Evolutionary conservation across 2,797 vertebrate genomes (phyloP), one percentile per base, ranked within the genome.

Genomic region (Bovichtus diacanthus): DNA sequence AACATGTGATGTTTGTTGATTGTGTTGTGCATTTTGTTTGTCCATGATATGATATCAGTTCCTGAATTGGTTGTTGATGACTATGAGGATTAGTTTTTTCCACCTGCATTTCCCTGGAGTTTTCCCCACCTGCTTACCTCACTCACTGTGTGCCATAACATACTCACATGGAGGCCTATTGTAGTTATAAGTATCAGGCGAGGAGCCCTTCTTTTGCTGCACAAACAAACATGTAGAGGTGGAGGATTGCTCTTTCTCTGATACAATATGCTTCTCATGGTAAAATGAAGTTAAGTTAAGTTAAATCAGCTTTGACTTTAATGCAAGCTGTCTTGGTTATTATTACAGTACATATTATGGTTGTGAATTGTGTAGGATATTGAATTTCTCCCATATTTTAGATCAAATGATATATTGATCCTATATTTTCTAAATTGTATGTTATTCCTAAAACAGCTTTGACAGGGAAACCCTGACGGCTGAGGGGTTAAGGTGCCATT

Each of bases 1-100:
- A 31, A 34, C 7, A 2, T 6, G 44, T n/a, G 41, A 11, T 25
- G 19, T n/a, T n/a, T 31, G 4, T 68, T 25, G n/a, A 39, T 39
- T 39, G n/a, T n/a, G n/a, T n/a, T n/a, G n/a, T n/a, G 23, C 5
- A 29, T 63, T 56, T 69, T 41, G 49, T 63, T 76, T 41, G 6
- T 49, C 21, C 43, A 34, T 38, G 38, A 44, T 3, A 43, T n/a
- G n/a, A n/a, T n/a, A 36, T 10, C 39, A n/a, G 19, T 4, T 34
- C 34, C 44, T 27, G 5, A 15, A 25, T 21, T 25, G n/a, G 36
- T 69, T 39, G 9, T 12, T 56, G 25, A 34, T 41, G 49, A 29
- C n/a, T 44, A 16, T 2, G 21, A 55, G 9, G 44, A 27, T 46
- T 63, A 15, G 5, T 36, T 51, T 77, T 72, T 60, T 16, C 46